These are phyloP conservation scores for Callinectes sapidus DNA, from an alignment of 2,888 invertebrate species.

Conservation along the genomic window DNA sequence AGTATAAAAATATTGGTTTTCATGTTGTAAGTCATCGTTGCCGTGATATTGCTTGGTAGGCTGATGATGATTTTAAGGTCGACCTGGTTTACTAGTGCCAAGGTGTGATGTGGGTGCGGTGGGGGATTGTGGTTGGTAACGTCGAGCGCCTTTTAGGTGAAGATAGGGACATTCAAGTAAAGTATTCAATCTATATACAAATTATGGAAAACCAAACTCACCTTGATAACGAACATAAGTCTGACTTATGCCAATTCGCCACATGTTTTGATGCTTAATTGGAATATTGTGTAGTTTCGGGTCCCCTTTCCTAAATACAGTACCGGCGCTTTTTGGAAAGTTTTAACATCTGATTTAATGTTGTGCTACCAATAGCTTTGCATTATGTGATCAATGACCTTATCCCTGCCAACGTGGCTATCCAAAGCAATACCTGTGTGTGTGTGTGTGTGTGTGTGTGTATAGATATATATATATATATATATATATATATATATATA, in stretches of 20 bases:
- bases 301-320: constrained; percentile 36
- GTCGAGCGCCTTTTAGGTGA: too few relatives aligned
- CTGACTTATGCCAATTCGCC: constrained; percentile 41
- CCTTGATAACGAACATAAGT: constrained; percentile 43
- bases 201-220: constrained; percentile 44
- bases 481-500: too few relatives aligned
- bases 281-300: constrained; percentile 40
- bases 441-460: too few relatives aligned
- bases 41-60: too few relatives aligned
- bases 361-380: constrained; percentile 46
- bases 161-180: background rate
- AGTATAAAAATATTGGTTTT: too few relatives aligned
- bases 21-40: too few relatives aligned
- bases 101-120: too few relatives aligned
- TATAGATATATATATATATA: too few relatives aligned
- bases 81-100: too few relatives aligned
- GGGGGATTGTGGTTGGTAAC: too few relatives aligned
- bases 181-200: constrained; percentile 39
- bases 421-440: constrained; percentile 11
- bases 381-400: constrained; percentile 37
- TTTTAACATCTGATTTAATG: constrained; percentile 21
- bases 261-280: constrained; percentile 44
- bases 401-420: constrained; percentile 32
- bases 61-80: too few relatives aligned
- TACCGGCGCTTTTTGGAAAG: constrained; percentile 37